phyloP scores from a whole-genome alignment of 2,113 vertebrate genomes.

The Gallinago jamesoni region DNA sequence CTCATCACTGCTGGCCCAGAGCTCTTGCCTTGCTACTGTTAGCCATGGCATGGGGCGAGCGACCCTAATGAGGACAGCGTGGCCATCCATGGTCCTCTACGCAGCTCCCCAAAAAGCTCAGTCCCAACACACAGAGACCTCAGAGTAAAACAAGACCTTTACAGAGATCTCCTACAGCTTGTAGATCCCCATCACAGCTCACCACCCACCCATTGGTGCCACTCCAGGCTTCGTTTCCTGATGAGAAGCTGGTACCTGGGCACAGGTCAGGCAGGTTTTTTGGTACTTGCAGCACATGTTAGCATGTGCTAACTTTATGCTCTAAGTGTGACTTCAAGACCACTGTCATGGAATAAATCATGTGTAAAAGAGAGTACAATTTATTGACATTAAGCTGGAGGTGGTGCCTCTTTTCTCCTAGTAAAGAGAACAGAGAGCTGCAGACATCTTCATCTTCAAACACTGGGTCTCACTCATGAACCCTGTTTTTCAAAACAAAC shows the following conservation, averaged over 20 bases:
- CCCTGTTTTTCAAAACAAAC: neutral
- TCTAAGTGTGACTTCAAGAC: neutral
- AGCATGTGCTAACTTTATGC: neutral
- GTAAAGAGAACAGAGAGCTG: neutral
- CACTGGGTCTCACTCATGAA: neutral
- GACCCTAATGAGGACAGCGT: neutral
- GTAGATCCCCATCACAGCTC: neutral
- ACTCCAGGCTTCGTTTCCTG: neutral
- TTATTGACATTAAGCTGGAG: neutral
- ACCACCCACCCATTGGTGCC: neutral
- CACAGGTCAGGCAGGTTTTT: neutral
- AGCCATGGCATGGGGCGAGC: neutral
- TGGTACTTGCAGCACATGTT: accelerated
- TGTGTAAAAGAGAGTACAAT: neutral
- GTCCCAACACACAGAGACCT: neutral
- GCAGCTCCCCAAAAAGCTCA: neutral
- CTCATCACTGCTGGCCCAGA: neutral
- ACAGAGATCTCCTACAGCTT: neutral
- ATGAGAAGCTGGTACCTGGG: neutral
- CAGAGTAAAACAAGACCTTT: neutral
- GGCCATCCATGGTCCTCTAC: neutral
- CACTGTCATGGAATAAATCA: neutral
- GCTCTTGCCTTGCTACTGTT: neutral
- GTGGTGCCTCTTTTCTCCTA: neutral
- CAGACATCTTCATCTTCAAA: neutral